phyloP scores from a whole-genome alignment of 2,888 invertebrate genomes.

The Craniophora ligustri region DNA sequence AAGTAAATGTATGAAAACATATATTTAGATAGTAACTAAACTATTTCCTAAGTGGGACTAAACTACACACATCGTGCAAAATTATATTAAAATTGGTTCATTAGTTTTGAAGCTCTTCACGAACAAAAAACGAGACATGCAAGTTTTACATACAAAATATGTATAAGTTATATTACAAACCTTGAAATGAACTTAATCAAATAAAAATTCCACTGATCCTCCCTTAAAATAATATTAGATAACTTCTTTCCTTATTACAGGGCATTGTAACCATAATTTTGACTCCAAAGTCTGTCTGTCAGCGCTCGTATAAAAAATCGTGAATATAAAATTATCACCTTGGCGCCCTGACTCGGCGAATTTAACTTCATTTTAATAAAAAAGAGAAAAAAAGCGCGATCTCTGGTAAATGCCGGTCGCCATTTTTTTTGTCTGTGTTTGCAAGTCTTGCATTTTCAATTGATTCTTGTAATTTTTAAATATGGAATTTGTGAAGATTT shows the following conservation, averaged over 20 bases:
- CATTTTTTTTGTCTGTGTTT: constrained; percentile 56
- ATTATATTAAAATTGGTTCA: no score
- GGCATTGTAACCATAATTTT: constrained; percentile 55
- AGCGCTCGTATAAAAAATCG: constrained; percentile 58
- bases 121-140: no score
- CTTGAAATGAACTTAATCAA: constrained; percentile 23
- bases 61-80: no score
- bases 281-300: constrained; percentile 54
- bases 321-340: constrained; percentile 86
- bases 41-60: no score
- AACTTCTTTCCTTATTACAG: constrained; percentile 41
- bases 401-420: constrained; percentile 60
- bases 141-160: no score
- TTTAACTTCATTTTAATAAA: constrained; percentile 85
- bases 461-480: constrained; percentile 59
- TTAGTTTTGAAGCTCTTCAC: no score
- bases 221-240: constrained; percentile 48
- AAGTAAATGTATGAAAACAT: no score
- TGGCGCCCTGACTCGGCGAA: constrained; percentile 72
- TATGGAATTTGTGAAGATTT: constrained; percentile 40
- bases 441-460: constrained; percentile 67
- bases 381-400: constrained; percentile 67
- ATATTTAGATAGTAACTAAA: no score
- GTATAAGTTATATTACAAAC: no score
- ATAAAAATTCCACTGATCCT: constrained; percentile 27